Evolutionary conservation across 2,797 vertebrate species (phyloP).

Genomic region (Tamandua tetradactyla): DNA sequence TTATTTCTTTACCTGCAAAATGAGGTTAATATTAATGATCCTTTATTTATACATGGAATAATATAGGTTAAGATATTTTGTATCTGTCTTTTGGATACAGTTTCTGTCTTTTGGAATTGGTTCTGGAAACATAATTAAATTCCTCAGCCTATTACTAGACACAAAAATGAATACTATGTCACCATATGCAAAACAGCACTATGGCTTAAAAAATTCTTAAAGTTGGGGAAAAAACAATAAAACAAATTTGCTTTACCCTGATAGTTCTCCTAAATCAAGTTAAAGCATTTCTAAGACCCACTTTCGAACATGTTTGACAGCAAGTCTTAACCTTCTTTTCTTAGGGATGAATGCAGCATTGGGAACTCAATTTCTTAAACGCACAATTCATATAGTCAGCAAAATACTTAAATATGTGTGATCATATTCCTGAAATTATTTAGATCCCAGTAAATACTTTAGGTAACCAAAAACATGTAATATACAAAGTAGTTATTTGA

Average conservation of each 20-base stretch:
- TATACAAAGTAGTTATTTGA: constrained; percentile 45
- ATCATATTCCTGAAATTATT: constrained; percentile 25
- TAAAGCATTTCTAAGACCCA: background rate
- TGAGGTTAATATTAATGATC: background rate
- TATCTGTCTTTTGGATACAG: no score
- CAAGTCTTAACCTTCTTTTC: background rate
- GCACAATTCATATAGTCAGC: background rate
- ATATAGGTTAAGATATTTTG: background rate
- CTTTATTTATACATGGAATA: background rate
- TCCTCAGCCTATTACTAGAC: background rate
- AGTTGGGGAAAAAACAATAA: background rate
- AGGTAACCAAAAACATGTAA: constrained; percentile 18
- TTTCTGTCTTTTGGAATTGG: background rate
- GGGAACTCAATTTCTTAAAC: background rate
- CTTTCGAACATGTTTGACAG: background rate
- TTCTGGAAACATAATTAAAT: background rate
- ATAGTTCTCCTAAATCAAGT: background rate
- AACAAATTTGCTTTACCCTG: constrained; percentile 12
- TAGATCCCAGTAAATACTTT: background rate
- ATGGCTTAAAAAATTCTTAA: background rate
- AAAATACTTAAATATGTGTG: background rate
- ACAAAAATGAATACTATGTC: background rate
- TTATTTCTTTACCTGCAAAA: constrained; percentile 15
- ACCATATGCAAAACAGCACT: background rate
- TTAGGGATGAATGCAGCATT: background rate